Percentiles rank a stretch among this genome's conserved stretches.
Conservation (phyloP, 2,888 invertebrate species). For the Nomada lathburiana region DNA sequence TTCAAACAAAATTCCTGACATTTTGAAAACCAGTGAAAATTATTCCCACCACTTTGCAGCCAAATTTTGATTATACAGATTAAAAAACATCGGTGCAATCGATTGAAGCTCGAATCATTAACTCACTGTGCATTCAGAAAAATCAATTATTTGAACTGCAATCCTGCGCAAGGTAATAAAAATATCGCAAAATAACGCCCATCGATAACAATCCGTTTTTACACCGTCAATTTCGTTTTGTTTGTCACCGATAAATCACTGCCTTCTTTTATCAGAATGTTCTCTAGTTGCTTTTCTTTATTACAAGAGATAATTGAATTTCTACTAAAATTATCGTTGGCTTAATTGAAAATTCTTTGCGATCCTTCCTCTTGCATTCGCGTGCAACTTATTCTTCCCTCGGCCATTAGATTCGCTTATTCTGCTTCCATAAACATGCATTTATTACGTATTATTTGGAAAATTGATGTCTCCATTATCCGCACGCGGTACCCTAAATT, state of each 20-base stretch:
- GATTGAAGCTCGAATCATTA: slow-evolving; percentile 31
- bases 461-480: slow-evolving; percentile 50
- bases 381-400: slow-evolving; percentile 50
- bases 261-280: not conserved
- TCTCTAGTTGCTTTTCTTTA: not conserved
- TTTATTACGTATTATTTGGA: slow-evolving; percentile 44
- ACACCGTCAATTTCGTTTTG: not conserved
- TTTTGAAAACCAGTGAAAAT: not conserved
- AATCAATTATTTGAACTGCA: slow-evolving; percentile 34
- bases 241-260: slow-evolving; percentile 7
- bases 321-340: not conserved
- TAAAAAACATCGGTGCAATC: slow-evolving; percentile 1
- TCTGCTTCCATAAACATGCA: slow-evolving; percentile 33
- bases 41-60: not conserved
- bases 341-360: slow-evolving; percentile 19
- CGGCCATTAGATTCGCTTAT: slow-evolving; percentile 36
- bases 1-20: no score
- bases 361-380: slow-evolving; percentile 32
- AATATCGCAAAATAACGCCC: slow-evolving; percentile 4
- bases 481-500: slow-evolving; percentile 31
- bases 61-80: slow-evolving; percentile 41
- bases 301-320: not conserved
- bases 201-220: slow-evolving; percentile 28
- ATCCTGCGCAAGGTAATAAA: slow-evolving; percentile 11
- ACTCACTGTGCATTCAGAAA: slow-evolving; percentile 22